Conservation (phyloP, 2,888 invertebrate species). For the Adelphocoris suturalis region DNA sequence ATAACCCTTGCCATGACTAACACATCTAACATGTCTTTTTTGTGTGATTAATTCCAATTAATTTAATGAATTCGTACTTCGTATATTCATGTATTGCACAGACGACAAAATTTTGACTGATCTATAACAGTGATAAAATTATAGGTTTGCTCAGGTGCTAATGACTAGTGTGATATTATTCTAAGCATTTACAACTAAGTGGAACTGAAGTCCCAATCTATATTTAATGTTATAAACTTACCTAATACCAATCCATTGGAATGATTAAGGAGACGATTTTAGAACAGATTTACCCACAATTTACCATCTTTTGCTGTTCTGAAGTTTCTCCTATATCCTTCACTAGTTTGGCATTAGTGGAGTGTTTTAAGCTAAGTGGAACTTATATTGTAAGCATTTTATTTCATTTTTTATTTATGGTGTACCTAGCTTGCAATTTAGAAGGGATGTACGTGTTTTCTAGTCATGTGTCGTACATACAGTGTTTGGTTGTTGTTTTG, state of each 20-base stretch:
- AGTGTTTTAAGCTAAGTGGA: slow-evolving; percentile 56
- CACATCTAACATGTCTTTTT: neutral
- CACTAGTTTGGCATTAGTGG: slow-evolving; percentile 12
- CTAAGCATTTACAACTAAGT: slow-evolving; percentile 60
- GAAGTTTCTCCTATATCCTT: slow-evolving; percentile 44
- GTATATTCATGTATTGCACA: slow-evolving; percentile 33
- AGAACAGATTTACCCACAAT: slow-evolving; percentile 69
- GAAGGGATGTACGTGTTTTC: slow-evolving; percentile 46
- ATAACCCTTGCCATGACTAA: slow-evolving; percentile 25
- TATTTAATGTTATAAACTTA: slow-evolving; percentile 30
- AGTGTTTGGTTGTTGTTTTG: slow-evolving; percentile 37
- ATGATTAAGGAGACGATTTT: neutral
- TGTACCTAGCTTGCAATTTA: slow-evolving; percentile 38
- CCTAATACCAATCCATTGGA: slow-evolving; percentile 17
- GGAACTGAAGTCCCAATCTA: slow-evolving; percentile 17
- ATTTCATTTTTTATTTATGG: slow-evolving; percentile 33
- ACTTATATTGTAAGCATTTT: slow-evolving; percentile 38
- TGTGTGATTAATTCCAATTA: neutral
- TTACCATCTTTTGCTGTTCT: slow-evolving; percentile 70
- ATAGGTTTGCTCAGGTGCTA: slow-evolving; percentile 47
- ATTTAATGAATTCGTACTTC: neutral
- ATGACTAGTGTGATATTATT: slow-evolving; percentile 71
- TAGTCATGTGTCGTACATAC: slow-evolving; percentile 15
- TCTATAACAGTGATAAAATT: neutral
- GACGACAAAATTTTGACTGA: slow-evolving; percentile 40